These are phyloP conservation scores for Zingel zingel DNA, from an alignment of 2,113 vertebrate species.

Conservation along the genomic window DNA sequence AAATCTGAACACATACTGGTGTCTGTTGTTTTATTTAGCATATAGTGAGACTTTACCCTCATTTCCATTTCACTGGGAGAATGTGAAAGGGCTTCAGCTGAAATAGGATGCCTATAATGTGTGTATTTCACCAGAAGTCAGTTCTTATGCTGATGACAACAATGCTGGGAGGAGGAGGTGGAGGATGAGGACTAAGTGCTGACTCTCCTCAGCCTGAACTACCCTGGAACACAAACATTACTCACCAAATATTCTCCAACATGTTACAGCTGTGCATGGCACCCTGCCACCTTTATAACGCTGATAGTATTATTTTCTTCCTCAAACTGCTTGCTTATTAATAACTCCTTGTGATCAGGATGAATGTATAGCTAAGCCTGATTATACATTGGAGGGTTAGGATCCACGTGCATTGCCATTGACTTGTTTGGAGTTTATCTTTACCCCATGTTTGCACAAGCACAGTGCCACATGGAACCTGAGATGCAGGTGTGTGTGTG, in stretches of 20 bases:
- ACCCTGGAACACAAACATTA: slow-evolving; percentile 50
- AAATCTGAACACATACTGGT: not conserved
- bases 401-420: not conserved
- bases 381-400: not conserved
- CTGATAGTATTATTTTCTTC: slow-evolving; percentile 4
- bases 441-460: slow-evolving; percentile 46
- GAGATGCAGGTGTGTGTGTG: slow-evolving; percentile 43
- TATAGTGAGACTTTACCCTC: not conserved
- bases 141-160: slow-evolving; percentile 30
- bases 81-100: slow-evolving; percentile 8
- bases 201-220: slow-evolving; percentile 58
- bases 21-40: not conserved
- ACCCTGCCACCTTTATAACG: slow-evolving; percentile 3
- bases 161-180: slow-evolving; percentile 4
- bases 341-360: not conserved
- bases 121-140: slow-evolving; percentile 21
- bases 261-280: slow-evolving; percentile 40
- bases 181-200: slow-evolving; percentile 40
- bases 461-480: slow-evolving; percentile 27
- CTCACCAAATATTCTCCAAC: slow-evolving; percentile 47
- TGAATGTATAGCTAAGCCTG: slow-evolving; percentile 5
- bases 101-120: slow-evolving; percentile 31
- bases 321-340: slow-evolving; percentile 18
- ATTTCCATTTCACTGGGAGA: slow-evolving; percentile 6
- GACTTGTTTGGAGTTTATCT: slow-evolving; percentile 53